These are phyloP conservation scores for Augochlorella aurata DNA, from an alignment of 2,888 invertebrate genomes.

Conservation along the genomic window DNA sequence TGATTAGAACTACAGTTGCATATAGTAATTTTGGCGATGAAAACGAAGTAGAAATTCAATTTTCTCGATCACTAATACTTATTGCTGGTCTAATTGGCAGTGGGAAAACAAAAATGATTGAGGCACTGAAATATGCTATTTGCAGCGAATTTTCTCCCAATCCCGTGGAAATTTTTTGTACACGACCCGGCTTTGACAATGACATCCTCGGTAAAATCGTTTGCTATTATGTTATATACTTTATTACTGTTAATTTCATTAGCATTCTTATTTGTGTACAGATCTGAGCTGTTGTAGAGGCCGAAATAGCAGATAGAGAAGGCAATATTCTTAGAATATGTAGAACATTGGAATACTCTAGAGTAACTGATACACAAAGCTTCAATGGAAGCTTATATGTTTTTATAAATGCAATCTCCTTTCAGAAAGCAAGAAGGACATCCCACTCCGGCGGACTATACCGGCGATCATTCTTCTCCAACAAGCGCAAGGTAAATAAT, in stretches of 20 bases:
- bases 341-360: slow-evolving; percentile 87
- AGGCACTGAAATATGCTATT: slow-evolving; percentile 94
- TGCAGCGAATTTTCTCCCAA: slow-evolving; percentile 96
- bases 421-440: no score
- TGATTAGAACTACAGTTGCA: background rate
- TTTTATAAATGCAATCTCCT: no score
- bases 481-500: no score
- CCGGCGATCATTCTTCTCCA: no score
- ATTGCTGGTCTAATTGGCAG: slow-evolving; percentile 99
- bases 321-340: slow-evolving; percentile 86
- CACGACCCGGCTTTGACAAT: slow-evolving; percentile 94
- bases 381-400: no score
- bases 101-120: slow-evolving; percentile 97
- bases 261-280: slow-evolving; percentile 33
- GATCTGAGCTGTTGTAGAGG: slow-evolving; percentile 82
- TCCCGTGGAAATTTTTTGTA: slow-evolving; percentile 91
- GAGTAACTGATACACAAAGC: slow-evolving; percentile 84
- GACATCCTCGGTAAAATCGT: slow-evolving; percentile 80
- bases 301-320: slow-evolving; percentile 84
- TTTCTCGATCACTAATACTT: slow-evolving; percentile 91
- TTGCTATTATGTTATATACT: background rate
- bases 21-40: slow-evolving; percentile 92
- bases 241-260: background rate
- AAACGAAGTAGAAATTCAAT: slow-evolving; percentile 85
- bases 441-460: no score